Percentiles rank a stretch among this genome's conserved stretches.
phyloP scores from a whole-genome alignment of 2,113 vertebrate species.

The Odontophorus gujanensis region DNA sequence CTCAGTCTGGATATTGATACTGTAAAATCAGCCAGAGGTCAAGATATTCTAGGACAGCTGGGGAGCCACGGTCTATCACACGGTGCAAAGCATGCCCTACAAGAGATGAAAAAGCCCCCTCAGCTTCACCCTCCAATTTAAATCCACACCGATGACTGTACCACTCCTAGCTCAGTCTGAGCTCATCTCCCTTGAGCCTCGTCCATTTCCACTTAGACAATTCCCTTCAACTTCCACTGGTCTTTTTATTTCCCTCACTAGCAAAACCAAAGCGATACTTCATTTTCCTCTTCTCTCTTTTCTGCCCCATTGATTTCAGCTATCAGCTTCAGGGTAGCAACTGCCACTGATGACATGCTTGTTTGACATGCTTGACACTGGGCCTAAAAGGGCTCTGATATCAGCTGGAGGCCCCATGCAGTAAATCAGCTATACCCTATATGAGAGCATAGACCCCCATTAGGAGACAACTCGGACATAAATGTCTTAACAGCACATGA shows the following conservation, averaged over 20 bases:
- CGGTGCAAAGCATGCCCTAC: accelerated
- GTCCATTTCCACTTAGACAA: constrained; percentile 24
- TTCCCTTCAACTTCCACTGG: neutral
- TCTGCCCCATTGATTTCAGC: neutral
- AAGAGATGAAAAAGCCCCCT: neutral
- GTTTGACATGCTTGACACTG: neutral
- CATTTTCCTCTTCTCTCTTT: neutral
- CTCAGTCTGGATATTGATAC: neutral
- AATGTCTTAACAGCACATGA: neutral
- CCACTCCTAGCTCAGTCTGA: neutral
- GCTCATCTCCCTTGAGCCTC: constrained; percentile 35
- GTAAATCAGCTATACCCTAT: neutral
- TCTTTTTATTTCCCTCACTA: neutral
- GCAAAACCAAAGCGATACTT: neutral
- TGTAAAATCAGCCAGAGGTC: accelerated
- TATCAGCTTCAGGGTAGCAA: neutral
- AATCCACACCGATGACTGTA: neutral
- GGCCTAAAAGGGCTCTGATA: neutral
- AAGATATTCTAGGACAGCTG: neutral
- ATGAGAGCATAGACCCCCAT: neutral
- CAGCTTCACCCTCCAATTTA: neutral
- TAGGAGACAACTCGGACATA: neutral
- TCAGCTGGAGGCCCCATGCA: neutral
- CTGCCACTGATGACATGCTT: neutral
- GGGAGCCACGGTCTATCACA: neutral